Conservation (phyloP, 2,797 vertebrate genomes). For the Sebastes taczanowskii region DNA sequence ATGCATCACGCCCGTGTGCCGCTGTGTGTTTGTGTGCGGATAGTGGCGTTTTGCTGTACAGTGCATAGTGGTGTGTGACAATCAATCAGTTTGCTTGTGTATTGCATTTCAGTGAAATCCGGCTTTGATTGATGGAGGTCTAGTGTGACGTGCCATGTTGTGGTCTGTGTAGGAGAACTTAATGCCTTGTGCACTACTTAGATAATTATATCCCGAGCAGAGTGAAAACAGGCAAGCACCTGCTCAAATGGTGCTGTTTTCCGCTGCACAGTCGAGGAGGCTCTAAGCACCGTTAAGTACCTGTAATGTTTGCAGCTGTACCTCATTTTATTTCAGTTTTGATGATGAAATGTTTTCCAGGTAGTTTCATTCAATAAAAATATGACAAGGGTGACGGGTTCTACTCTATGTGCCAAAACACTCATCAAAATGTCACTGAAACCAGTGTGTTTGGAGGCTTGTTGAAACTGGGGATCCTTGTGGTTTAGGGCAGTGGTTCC, state of each 20-base stretch:
- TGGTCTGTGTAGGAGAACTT: slow-evolving; percentile 29
- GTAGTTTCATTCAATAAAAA: slow-evolving; percentile 3
- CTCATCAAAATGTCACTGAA: not conserved
- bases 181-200: slow-evolving; percentile 5
- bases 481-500: not conserved
- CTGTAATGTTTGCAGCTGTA: slow-evolving; percentile 27
- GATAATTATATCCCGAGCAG: slow-evolving; percentile 22
- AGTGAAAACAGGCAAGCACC: slow-evolving; percentile 29
- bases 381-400: not conserved
- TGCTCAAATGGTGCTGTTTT: slow-evolving; percentile 25
- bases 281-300: slow-evolving; percentile 1
- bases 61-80: slow-evolving; percentile 32
- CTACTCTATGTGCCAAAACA: not conserved
- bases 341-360: slow-evolving; percentile 4
- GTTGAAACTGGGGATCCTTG: not conserved
- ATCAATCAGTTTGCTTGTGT: slow-evolving; percentile 39
- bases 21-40: slow-evolving; percentile 36
- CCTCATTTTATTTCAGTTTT: slow-evolving; percentile 5
- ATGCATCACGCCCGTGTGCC: slow-evolving; percentile 30
- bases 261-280: slow-evolving; percentile 12
- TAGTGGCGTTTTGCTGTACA: slow-evolving; percentile 20
- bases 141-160: slow-evolving; percentile 2
- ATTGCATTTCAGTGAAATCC: slow-evolving; percentile 32
- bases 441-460: not conserved
- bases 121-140: slow-evolving; percentile 43